phyloP scores from a whole-genome alignment of 2,113 vertebrate species.

The Merops nubicus region DNA sequence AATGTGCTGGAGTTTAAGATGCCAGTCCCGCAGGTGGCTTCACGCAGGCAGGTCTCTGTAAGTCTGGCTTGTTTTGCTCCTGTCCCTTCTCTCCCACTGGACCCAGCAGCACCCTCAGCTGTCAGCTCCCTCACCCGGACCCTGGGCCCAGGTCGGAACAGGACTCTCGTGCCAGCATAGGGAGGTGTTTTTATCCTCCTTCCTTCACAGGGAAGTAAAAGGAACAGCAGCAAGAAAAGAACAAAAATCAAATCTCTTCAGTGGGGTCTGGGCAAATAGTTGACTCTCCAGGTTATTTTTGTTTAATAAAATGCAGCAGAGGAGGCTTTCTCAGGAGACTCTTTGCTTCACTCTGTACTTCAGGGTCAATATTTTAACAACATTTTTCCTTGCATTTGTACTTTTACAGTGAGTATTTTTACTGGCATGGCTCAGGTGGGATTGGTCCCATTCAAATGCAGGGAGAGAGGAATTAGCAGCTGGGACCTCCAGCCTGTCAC shows the following conservation, averaged over 20 bases:
- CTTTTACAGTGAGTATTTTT: neutral
- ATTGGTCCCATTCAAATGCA: neutral
- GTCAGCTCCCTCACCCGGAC: neutral
- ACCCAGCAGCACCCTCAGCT: neutral
- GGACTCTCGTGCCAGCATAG: neutral
- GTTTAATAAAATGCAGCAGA: conserved; percentile 9
- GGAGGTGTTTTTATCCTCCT: neutral
- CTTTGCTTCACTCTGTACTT: neutral
- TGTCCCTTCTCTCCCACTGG: neutral
- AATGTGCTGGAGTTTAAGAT: neutral
- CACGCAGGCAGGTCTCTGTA: neutral
- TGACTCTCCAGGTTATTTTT: neutral
- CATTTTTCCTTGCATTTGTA: neutral
- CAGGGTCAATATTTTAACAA: conserved; percentile 37
- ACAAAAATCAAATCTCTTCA: neutral
- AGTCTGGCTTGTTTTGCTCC: neutral
- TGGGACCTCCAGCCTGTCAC: neutral
- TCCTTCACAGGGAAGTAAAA: neutral
- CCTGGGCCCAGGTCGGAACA: neutral
- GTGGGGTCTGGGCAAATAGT: neutral
- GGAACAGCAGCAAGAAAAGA: neutral
- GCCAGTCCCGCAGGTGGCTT: neutral
- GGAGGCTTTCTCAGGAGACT: neutral
- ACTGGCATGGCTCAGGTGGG: neutral
- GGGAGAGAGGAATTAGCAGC: neutral